Conservation (phyloP, 2,888 invertebrate species). For the Sthenelais limicola region DNA sequence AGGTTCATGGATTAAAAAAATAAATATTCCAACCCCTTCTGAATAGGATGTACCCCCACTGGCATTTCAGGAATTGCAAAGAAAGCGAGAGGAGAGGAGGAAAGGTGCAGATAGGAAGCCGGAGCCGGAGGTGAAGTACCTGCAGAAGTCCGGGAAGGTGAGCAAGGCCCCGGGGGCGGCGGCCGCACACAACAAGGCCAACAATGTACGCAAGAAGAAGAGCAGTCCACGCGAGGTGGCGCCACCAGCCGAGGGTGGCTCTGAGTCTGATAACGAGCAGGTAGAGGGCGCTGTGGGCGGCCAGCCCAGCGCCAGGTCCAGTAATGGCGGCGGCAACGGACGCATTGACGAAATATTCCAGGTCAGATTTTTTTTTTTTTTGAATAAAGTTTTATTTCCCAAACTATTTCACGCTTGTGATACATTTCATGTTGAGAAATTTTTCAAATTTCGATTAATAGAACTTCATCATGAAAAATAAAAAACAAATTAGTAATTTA, state of each 20-base stretch:
- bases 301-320: neutral
- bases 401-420: no score
- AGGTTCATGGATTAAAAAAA: no score
- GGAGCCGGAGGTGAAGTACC: constrained; percentile 63
- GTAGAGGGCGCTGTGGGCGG: neutral
- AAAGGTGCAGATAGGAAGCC: constrained; percentile 64
- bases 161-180: constrained; percentile 57
- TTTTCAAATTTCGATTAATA: no score
- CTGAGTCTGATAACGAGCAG: constrained; percentile 27
- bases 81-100: constrained; percentile 65
- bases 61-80: constrained; percentile 64
- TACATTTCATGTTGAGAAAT: no score
- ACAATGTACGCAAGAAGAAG: constrained; percentile 51
- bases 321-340: neutral
- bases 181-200: constrained; percentile 45
- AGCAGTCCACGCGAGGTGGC: neutral
- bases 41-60: no score
- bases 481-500: no score
- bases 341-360: constrained; percentile 43
- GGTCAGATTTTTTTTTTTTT: constrained; percentile 14
- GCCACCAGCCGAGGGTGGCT: neutral
- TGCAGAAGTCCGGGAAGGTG: constrained; percentile 66
- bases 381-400: no score
- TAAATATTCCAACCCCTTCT: no score
- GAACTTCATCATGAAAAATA: no score